phyloP scores from a whole-genome alignment of 2,888 invertebrate genomes.

The Lycaena phlaeas region DNA sequence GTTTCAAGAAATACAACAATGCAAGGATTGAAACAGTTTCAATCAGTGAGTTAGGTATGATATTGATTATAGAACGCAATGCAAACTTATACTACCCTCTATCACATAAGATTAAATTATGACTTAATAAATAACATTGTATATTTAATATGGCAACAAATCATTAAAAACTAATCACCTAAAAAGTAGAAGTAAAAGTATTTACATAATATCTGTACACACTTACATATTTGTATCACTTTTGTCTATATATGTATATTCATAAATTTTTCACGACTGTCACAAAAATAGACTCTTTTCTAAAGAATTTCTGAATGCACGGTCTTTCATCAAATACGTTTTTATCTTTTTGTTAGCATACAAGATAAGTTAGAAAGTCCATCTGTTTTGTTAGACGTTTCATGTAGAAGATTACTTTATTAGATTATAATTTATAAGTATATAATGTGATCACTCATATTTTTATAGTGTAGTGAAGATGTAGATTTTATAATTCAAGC shows the following conservation, averaged over 20 bases:
- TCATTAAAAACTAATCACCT: slow-evolving; percentile 69
- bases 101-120: slow-evolving; percentile 68
- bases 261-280: slow-evolving; percentile 5
- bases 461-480: no score
- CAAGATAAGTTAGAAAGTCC: not conserved
- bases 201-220: slow-evolving; percentile 65
- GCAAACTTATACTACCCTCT: slow-evolving; percentile 43
- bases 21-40: not conserved
- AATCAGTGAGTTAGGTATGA: not conserved
- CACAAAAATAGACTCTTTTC: slow-evolving; percentile 1
- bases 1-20: not conserved
- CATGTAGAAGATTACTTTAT: not conserved
- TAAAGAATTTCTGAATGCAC: not conserved
- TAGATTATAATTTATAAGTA: no score
- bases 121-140: slow-evolving; percentile 65
- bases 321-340: not conserved
- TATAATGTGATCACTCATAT: no score
- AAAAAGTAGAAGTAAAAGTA: slow-evolving; percentile 57
- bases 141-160: slow-evolving; percentile 72
- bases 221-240: slow-evolving; percentile 23
- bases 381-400: not conserved
- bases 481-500: no score
- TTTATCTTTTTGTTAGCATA: not conserved
- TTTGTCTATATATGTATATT: slow-evolving; percentile 15
- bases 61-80: slow-evolving; percentile 16